Conservation (phyloP, 1,140 invertebrate species). For the Grapholita molesta region DNA sequence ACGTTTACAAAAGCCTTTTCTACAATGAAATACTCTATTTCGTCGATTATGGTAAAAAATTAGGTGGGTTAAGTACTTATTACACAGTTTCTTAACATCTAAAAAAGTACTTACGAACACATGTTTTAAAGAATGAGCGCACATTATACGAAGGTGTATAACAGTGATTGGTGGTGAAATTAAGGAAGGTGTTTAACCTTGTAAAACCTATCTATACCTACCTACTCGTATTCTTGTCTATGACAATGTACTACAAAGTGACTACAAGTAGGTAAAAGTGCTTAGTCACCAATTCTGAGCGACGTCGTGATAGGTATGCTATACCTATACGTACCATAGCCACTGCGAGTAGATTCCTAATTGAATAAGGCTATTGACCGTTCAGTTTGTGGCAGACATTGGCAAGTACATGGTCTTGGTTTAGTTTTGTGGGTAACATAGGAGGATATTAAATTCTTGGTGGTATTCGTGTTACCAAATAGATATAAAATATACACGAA, state of each 20-base stretch:
- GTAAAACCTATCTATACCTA: neutral
- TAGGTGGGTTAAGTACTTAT: no score
- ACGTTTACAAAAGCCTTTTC: no score
- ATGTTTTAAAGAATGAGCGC: no score
- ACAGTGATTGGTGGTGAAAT: no score
- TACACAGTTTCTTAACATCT: no score
- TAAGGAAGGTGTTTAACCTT: neutral
- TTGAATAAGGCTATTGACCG: neutral
- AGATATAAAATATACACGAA: neutral
- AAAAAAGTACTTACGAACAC: no score
- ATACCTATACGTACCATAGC: neutral
- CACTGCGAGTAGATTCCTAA: no score
- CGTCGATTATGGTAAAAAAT: no score
- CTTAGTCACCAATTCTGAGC: constrained; percentile 3
- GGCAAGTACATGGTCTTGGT: neutral
- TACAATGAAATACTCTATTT: no score
- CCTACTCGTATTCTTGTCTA: neutral
- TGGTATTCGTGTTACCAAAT: no score
- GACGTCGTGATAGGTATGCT: neutral
- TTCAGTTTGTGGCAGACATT: neutral
- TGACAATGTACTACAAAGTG: neutral
- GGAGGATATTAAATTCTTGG: no score
- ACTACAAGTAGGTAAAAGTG: neutral
- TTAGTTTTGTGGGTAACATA: neutral
- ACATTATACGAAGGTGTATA: no score